Percentiles rank a stretch among this genome's conserved stretches.
Evolutionary conservation across 2,113 vertebrate genomes (phyloP).

Genomic region (Notarius lentiginosus): DNA sequence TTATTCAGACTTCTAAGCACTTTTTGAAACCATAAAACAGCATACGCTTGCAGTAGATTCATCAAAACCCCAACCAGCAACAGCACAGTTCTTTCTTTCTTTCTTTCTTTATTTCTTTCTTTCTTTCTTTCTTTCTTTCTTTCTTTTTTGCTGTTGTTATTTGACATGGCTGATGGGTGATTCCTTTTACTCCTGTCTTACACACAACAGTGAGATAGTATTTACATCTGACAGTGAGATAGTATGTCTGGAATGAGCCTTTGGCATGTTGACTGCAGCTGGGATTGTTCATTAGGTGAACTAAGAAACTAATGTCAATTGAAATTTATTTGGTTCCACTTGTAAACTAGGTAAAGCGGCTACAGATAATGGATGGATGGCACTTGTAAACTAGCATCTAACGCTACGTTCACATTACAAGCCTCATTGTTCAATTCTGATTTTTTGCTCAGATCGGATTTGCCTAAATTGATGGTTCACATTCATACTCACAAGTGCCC

Average conservation of each 20-base stretch:
- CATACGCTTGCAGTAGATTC: neutral
- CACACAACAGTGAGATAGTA: slow-evolving; percentile 7
- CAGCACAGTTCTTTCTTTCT: neutral
- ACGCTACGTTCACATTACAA: no score
- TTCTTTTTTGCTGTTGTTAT: neutral
- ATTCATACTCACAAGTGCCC: no score
- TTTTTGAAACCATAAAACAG: neutral
- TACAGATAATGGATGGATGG: no score
- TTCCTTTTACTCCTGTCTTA: slow-evolving; percentile 17
- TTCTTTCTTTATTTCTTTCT: neutral
- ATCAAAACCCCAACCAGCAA: neutral
- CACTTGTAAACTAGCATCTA: no score
- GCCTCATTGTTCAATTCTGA: no score
- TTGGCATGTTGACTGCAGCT: slow-evolving; percentile 12
- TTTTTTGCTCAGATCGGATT: no score
- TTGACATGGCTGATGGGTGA: slow-evolving; percentile 26
- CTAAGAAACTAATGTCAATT: neutral
- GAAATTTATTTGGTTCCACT: neutral
- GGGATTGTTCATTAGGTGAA: slow-evolving; percentile 4
- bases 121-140: neutral
- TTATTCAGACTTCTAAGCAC: neutral
- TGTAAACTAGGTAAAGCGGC: neutral
- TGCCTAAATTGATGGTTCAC: no score
- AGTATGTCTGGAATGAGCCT: slow-evolving; percentile 46
- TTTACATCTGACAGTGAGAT: neutral